phyloP scores from a whole-genome alignment of 2,113 vertebrate genomes.

The Seriola aureovittata region DNA sequence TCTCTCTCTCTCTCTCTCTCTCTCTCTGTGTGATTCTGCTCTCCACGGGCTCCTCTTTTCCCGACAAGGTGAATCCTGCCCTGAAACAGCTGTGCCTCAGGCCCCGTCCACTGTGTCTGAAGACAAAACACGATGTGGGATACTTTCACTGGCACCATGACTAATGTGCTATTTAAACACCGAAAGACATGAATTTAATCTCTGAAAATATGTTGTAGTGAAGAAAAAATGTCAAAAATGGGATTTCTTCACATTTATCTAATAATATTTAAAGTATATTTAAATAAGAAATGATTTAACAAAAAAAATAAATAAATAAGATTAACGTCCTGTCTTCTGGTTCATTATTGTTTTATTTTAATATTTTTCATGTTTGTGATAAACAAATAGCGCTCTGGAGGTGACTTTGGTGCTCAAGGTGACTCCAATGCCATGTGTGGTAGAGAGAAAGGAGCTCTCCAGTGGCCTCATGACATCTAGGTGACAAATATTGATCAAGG shows the following conservation, averaged over 20 bases:
- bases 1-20: neutral
- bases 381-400: slow-evolving; percentile 31
- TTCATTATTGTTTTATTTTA: slow-evolving; percentile 10
- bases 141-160: slow-evolving; percentile 48
- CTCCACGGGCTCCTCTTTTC: slow-evolving; percentile 57
- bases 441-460: slow-evolving; percentile 48
- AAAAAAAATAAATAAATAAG: neutral
- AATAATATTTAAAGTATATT: neutral
- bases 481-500: slow-evolving; percentile 73
- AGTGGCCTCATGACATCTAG: slow-evolving; percentile 64
- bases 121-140: slow-evolving; percentile 37
- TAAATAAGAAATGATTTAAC: neutral
- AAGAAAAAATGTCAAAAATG: neutral
- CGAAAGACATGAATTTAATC: slow-evolving; percentile 3
- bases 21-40: slow-evolving; percentile 45
- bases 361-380: slow-evolving; percentile 47
- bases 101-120: slow-evolving; percentile 42
- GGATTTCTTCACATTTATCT: neutral
- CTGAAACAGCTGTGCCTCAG: slow-evolving; percentile 67
- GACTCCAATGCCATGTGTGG: slow-evolving; percentile 64
- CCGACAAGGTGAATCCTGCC: slow-evolving; percentile 74
- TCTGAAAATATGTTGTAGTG: slow-evolving; percentile 7
- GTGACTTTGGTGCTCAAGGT: slow-evolving; percentile 74
- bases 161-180: slow-evolving; percentile 50
- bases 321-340: neutral